Evolutionary conservation across 2,113 vertebrate genomes (phyloP).

Genomic region (Apistogramma diplotaenia): DNA sequence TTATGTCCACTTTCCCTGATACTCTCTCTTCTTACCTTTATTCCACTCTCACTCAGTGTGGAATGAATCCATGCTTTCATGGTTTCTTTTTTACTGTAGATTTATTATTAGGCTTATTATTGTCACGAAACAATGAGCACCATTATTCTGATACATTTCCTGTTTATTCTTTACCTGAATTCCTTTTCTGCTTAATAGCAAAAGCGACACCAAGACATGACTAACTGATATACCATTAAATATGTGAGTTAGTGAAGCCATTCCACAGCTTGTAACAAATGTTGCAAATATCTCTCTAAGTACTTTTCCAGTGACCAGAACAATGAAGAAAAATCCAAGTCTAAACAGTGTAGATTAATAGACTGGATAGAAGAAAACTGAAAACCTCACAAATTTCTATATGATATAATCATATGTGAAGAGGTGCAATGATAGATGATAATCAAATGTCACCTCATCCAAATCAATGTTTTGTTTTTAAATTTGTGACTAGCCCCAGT

Average conservation of each 20-base stretch:
- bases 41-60: neutral
- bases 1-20: neutral
- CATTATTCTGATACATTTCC: neutral
- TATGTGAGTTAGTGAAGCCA: neutral
- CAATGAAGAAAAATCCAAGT: neutral
- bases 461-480: neutral
- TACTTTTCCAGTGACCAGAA: neutral
- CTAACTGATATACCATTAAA: neutral
- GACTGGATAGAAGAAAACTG: neutral
- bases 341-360: neutral
- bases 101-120: too few species aligned
- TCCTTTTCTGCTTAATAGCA: neutral
- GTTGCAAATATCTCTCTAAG: neutral
- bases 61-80: neutral
- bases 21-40: neutral
- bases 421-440: neutral
- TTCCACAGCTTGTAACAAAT: fast-evolving
- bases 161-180: neutral
- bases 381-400: neutral
- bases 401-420: neutral
- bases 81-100: neutral
- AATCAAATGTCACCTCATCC: neutral
- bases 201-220: neutral
- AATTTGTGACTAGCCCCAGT: neutral
- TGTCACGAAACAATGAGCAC: neutral